A percentile compares a stretch with the other conserved stretches of the same genome.
These are phyloP conservation scores for Trematomus bernacchii DNA, from an alignment of 2,797 vertebrate species.

Conservation along the genomic window DNA sequence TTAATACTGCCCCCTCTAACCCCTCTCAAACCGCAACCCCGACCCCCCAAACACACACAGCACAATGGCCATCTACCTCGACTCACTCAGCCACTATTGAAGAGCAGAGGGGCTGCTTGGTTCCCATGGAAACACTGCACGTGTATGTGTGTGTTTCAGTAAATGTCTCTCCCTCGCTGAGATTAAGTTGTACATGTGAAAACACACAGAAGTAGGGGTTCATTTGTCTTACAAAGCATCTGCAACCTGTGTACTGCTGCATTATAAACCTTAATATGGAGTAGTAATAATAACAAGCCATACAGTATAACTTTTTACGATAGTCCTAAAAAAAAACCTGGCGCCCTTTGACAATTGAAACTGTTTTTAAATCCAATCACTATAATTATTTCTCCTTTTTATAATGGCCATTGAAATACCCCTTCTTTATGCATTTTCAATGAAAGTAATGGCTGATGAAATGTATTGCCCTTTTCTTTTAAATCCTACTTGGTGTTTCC, in stretches of 20 bases:
- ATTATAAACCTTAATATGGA: slow-evolving; percentile 8
- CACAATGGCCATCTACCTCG: slow-evolving; percentile 84
- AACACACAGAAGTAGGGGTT: slow-evolving; percentile 15
- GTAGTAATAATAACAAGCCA: background rate
- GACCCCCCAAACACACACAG: slow-evolving; percentile 76
- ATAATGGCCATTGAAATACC: background rate
- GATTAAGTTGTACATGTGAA: slow-evolving; percentile 45
- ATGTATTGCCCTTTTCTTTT: background rate
- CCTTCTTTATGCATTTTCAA: background rate
- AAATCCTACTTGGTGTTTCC: background rate
- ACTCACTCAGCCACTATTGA: slow-evolving; percentile 86
- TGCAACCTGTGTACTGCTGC: slow-evolving; percentile 11
- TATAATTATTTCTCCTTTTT: background rate
- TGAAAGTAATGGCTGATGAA: background rate
- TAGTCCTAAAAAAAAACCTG: background rate
- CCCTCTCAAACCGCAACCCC: slow-evolving; percentile 72
- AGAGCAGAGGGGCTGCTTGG: slow-evolving; percentile 88
- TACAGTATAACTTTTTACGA: background rate
- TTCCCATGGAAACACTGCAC: slow-evolving; percentile 89
- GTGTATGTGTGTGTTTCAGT: slow-evolving; percentile 57
- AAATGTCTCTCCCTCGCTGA: slow-evolving; percentile 63
- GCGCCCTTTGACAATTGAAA: background rate
- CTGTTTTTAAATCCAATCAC: background rate
- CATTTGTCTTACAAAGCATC: slow-evolving; percentile 50
- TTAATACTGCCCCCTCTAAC: slow-evolving; percentile 71